Conservation (phyloP, 2,888 invertebrate genomes). For the Pseudanteris insignis region DNA sequence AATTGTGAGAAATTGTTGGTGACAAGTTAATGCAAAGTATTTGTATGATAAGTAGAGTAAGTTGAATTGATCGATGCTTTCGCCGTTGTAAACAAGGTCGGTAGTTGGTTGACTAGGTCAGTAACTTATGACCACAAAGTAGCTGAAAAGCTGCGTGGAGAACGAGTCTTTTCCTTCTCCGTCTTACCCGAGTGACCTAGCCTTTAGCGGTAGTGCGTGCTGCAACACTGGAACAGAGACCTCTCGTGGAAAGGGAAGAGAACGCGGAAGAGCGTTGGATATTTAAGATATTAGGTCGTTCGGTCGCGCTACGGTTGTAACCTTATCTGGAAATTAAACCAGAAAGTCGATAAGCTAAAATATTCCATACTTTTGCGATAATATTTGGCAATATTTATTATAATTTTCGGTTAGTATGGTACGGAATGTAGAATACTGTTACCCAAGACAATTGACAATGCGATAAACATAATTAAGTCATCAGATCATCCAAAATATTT, state of each 20-base stretch:
- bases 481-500: no score
- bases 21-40: no score
- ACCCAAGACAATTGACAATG: conserved; percentile 15
- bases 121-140: conserved; percentile 55
- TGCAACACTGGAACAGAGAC: conserved; percentile 52
- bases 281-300: conserved; percentile 66
- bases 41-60: no score
- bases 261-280: conserved; percentile 61
- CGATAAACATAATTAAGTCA: no score
- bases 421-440: no score
- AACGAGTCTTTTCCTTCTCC: conserved; percentile 35
- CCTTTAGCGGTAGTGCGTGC: conserved; percentile 61
- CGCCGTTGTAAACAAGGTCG: conserved; percentile 32
- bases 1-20: no score
- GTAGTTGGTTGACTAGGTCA: conserved; percentile 59
- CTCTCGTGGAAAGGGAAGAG: conserved; percentile 62
- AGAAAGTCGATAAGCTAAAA: no score
- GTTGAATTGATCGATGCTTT: conserved; percentile 6
- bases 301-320: conserved; percentile 65
- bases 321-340: no score
- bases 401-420: no score
- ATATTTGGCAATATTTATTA: conserved; percentile 52
- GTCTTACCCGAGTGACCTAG: conserved; percentile 57
- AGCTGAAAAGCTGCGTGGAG: conserved; percentile 32
- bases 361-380: no score